phyloP scores from a whole-genome alignment of 2,797 vertebrate genomes.

The Lemur catta region DNA sequence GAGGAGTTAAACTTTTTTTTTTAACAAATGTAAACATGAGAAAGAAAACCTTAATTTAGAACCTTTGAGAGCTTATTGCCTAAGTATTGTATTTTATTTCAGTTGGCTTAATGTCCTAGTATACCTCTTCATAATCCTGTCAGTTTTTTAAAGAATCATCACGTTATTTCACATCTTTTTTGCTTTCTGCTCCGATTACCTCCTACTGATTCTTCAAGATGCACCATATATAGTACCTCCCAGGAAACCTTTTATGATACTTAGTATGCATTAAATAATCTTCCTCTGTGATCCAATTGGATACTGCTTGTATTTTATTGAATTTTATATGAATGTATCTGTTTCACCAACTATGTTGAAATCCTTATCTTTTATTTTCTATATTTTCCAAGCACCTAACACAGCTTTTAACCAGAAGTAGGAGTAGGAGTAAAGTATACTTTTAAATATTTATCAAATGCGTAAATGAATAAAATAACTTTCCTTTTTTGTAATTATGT shows the following conservation, averaged over 20 bases:
- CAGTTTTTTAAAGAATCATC: not conserved
- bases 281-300: not conserved
- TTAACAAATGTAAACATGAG: not conserved
- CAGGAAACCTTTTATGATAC: not conserved
- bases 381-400: not conserved
- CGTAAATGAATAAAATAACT: not conserved
- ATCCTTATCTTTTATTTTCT: not conserved
- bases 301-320: not conserved
- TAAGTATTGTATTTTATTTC: not conserved
- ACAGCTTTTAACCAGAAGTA: not conserved
- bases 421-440: not conserved
- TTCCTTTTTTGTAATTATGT: not conserved
- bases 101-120: not conserved
- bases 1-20: not conserved
- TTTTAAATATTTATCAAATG: conserved; percentile 26
- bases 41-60: not conserved
- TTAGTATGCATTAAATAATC: not conserved
- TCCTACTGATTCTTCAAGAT: not conserved
- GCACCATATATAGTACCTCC: not conserved
- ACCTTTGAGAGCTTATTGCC: not conserved
- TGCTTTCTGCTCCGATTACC: not conserved
- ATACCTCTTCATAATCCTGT: not conserved
- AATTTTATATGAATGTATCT: not conserved
- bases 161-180: not conserved
- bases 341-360: not conserved